A percentile compares a stretch with the other conserved stretches of the same genome.
phyloP scores from a whole-genome alignment of 2,113 vertebrate genomes.

The Lutjanus erythropterus region DNA sequence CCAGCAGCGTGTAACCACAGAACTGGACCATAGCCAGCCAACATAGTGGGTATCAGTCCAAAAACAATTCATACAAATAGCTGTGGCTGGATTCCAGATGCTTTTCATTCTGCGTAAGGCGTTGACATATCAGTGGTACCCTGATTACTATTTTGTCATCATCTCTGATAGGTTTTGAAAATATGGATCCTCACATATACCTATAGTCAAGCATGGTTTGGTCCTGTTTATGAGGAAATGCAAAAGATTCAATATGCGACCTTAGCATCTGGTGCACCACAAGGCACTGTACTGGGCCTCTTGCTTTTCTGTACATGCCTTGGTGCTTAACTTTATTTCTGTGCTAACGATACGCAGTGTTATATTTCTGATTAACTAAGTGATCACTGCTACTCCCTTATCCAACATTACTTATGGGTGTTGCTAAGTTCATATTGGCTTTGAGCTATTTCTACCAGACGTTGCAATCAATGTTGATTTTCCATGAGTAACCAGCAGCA shows the following conservation, averaged over 20 bases:
- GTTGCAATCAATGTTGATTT: conserved; percentile 54
- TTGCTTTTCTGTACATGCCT: background rate
- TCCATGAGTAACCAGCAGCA: conserved; percentile 32
- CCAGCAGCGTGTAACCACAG: background rate
- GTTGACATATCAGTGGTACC: background rate
- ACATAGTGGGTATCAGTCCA: background rate
- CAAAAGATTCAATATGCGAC: background rate
- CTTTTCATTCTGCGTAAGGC: background rate
- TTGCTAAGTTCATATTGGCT: conserved; percentile 38
- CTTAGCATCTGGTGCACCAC: background rate
- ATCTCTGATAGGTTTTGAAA: background rate
- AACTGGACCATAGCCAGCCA: background rate
- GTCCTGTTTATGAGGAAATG: background rate
- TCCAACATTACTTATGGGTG: too few relatives aligned
- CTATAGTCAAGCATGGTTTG: background rate
- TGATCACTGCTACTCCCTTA: too few relatives aligned
- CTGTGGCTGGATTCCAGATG: background rate
- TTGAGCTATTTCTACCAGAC: too few relatives aligned
- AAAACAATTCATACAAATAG: background rate
- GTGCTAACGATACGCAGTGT: background rate
- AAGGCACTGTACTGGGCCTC: background rate
- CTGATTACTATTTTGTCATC: background rate
- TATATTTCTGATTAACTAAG: background rate
- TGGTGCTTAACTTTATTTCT: background rate
- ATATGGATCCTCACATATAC: background rate